phyloP scores from a whole-genome alignment of 2,888 invertebrate genomes.

The Habrosyne pyritoides region DNA sequence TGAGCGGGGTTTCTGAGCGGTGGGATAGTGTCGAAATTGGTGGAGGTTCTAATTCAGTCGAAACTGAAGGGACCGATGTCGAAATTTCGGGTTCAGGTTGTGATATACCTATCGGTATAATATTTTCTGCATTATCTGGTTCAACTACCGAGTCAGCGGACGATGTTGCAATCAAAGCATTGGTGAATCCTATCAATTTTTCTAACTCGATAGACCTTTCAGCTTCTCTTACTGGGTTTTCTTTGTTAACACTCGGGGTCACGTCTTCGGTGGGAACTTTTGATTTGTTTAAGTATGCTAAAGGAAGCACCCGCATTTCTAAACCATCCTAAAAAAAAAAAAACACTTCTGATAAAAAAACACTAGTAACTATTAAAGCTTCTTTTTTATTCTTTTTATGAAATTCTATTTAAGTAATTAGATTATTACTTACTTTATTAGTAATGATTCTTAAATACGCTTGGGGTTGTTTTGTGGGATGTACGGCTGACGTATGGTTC shows the following conservation, averaged over 20 bases:
- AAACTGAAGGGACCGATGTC: neutral
- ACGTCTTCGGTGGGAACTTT: conserved; percentile 47
- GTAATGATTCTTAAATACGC: conserved; percentile 69
- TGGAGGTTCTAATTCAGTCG: neutral
- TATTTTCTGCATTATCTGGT: neutral
- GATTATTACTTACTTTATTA: conserved; percentile 48
- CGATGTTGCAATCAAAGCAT: conserved; percentile 35
- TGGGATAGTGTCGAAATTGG: neutral
- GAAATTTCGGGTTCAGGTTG: neutral
- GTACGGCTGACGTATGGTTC: conserved; percentile 61
- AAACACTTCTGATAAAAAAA: neutral
- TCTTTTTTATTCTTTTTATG: neutral
- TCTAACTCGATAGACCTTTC: conserved; percentile 71
- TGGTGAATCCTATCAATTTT: conserved; percentile 61
- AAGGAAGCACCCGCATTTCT: conserved; percentile 61
- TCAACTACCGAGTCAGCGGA: neutral
- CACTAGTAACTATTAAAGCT: neutral
- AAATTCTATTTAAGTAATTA: neutral
- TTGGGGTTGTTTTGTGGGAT: conserved; percentile 70
- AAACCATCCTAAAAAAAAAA: conserved; percentile 60
- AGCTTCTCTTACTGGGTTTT: conserved; percentile 66
- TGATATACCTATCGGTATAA: neutral
- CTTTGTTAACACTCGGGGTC: conserved; percentile 30
- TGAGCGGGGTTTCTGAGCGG: conserved; percentile 1
- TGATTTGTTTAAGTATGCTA: conserved; percentile 61